Base-by-base conservation (phyloP, 2,797 vertebrate genomes). In the Girardinus metallicus region DNA sequence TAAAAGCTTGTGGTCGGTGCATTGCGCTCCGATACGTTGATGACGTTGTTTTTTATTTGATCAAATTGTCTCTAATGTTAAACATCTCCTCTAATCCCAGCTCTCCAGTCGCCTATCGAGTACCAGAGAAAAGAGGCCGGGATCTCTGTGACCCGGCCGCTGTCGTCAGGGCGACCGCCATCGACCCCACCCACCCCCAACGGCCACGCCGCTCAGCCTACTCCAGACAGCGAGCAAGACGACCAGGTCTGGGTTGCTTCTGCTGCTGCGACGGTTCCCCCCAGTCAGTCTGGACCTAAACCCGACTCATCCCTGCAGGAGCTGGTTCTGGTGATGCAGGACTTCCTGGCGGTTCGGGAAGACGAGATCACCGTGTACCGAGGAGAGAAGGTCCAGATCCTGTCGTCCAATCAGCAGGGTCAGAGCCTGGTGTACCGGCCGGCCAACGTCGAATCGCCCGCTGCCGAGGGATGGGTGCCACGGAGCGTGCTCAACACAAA, bases 381-480 rank as follows among this genome's bases (percentile, higher is more conserved):
- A 76, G 98, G 98, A 2, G 98, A 99, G 94, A 96, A 96, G 93
- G 98, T 99, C 82, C 98, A 99, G 95, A 96, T 99, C 84, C 96
- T 99, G 88, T 96, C 98, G 21, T 91, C 98, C 94, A 99, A 99
- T 94, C 98, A 99, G 95, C 98, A 99, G 95, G 98, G 98, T 86
- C 98, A 99, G 97, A 97, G 97, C 93, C 96, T 99, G 94, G 98
- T 99, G 60, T 98, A 97, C 94, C 96, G 98, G 86, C 97, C 98
- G 0, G 98, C 97, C 77, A 98, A 97, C 4, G 97, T 97, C 85
- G 97, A 96, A 66, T 99, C 98, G 5, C 98, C 98, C 0, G 97
- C 98, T 0, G 98, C 98, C 0, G 98, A 99, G 94, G 98, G 98
- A 95, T 99, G 98, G 98, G 98, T 99, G 83, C 96, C 98, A 0